A percentile compares a stretch with the other conserved stretches of the same genome.
Conservation (phyloP, 2,113 vertebrate genomes). For the Leucopternis melanops region DNA sequence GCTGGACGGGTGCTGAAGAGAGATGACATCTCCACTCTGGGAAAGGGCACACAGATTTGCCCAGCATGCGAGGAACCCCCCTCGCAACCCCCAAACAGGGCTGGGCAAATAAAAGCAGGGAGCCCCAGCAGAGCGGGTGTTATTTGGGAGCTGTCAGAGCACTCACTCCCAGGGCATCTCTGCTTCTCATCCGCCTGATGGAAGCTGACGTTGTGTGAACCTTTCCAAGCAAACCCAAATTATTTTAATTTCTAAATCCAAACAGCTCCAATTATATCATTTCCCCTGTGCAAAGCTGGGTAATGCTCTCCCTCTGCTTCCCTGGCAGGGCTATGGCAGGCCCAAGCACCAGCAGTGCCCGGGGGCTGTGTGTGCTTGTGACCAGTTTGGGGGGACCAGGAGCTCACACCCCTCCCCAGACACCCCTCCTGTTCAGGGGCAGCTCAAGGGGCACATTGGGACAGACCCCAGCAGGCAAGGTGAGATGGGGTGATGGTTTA, state of each 20-base stretch:
- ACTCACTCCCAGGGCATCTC: slow-evolving; percentile 11
- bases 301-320: slow-evolving; percentile 39
- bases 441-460: background rate
- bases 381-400: background rate
- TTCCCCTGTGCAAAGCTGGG: slow-evolving; percentile 34
- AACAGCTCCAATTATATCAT: slow-evolving; percentile 66
- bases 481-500: background rate
- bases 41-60: background rate
- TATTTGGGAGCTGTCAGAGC: slow-evolving; percentile 54
- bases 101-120: background rate
- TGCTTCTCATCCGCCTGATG: slow-evolving; percentile 58
- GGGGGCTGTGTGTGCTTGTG: too few relatives aligned
- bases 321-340: background rate
- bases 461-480: background rate
- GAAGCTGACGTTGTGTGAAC: slow-evolving; percentile 65
- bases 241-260: slow-evolving; percentile 71
- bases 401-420: background rate
- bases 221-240: slow-evolving; percentile 59
- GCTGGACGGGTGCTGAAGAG: background rate
- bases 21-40: background rate
- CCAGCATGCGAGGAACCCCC: background rate
- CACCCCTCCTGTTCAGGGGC: background rate
- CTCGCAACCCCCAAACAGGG: background rate
- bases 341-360: background rate
- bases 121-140: background rate